A percentile compares a stretch with the other conserved stretches of the same genome.
phyloP scores from a whole-genome alignment of 2,797 vertebrate species.

The Yasuhikotakia modesta region DNA sequence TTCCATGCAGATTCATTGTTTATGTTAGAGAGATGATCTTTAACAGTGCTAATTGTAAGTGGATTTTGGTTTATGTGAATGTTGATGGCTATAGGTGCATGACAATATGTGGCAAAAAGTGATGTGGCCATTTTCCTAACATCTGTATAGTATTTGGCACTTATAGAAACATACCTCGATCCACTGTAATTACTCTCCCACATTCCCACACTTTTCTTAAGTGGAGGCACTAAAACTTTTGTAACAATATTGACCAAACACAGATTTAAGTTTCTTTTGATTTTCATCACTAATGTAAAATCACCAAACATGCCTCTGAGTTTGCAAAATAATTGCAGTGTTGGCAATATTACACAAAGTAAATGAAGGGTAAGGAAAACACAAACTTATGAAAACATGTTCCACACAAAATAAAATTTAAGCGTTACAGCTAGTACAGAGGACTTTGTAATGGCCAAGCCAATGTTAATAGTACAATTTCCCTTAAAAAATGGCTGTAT shows the following conservation, averaged over 20 bases:
- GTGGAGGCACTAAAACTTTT: slow-evolving; percentile 41
- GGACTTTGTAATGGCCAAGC: slow-evolving; percentile 62
- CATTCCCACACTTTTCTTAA: slow-evolving; percentile 24
- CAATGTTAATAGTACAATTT: slow-evolving; percentile 71
- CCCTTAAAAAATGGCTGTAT: slow-evolving; percentile 55
- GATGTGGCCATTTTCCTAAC: slow-evolving; percentile 9
- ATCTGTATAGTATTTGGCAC: slow-evolving; percentile 43
- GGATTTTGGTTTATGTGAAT: slow-evolving; percentile 4
- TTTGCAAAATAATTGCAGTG: slow-evolving; percentile 27
- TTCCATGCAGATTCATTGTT: slow-evolving; percentile 24
- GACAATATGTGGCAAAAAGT: neutral
- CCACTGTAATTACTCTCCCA: slow-evolving; percentile 43
- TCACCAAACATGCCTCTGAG: slow-evolving; percentile 19
- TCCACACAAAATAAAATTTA: neutral
- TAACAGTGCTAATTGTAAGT: neutral
- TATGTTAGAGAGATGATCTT: slow-evolving; percentile 28
- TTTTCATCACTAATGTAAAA: slow-evolving; percentile 27
- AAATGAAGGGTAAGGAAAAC: slow-evolving; percentile 30
- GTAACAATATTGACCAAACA: slow-evolving; percentile 48
- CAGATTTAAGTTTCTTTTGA: slow-evolving; percentile 46
- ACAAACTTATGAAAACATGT: slow-evolving; percentile 30
- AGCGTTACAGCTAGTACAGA: slow-evolving; percentile 58
- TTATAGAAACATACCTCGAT: slow-evolving; percentile 45
- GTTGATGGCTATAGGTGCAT: neutral
- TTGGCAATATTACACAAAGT: slow-evolving; percentile 18